These are phyloP conservation scores for Ictidomys tridecemlineatus DNA, from an alignment of 2,113 vertebrate species.

Conservation along the genomic window DNA sequence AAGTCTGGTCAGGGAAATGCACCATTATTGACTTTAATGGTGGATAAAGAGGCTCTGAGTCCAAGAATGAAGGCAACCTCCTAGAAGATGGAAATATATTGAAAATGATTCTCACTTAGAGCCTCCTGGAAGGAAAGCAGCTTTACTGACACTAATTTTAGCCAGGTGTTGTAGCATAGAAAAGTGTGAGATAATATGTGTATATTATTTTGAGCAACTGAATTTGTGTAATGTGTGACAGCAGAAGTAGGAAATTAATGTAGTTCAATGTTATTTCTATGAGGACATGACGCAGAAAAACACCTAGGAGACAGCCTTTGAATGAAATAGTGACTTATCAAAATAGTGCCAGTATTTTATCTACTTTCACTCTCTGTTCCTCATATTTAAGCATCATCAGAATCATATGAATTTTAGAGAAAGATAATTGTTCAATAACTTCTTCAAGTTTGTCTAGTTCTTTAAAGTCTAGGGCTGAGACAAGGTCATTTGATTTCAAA, in stretches of 20 bases:
- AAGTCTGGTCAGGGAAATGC: neutral
- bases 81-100: neutral
- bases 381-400: neutral
- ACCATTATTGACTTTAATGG: neutral
- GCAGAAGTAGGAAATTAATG: neutral
- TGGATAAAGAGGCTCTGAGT: neutral
- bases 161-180: neutral
- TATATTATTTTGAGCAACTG: too few relatives aligned
- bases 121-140: neutral
- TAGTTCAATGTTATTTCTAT: neutral
- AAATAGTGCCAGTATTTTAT: neutral
- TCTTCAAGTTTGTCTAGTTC: neutral
- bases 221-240: too few relatives aligned
- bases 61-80: neutral
- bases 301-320: neutral
- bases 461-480: neutral
- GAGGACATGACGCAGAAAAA: neutral
- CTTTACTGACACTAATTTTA: neutral
- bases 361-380: neutral
- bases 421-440: neutral
- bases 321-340: constrained; percentile 26
- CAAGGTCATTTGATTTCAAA: neutral
- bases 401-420: neutral
- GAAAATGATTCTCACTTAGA: neutral
- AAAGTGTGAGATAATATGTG: neutral